phyloP scores from a whole-genome alignment of 2,888 invertebrate genomes.

The Melinopterus prodromus region DNA sequence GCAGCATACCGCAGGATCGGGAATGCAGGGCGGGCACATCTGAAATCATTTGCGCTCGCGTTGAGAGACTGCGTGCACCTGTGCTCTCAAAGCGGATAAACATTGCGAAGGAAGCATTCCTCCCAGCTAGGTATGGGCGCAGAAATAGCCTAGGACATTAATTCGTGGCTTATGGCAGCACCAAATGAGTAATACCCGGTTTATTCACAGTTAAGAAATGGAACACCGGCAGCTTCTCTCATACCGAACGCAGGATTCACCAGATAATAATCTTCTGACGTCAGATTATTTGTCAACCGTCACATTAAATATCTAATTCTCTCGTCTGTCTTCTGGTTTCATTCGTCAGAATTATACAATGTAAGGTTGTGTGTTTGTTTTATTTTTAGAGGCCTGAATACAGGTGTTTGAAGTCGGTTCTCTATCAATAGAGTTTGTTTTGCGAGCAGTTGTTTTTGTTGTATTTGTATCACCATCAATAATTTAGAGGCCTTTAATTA shows the following conservation, averaged over 20 bases:
- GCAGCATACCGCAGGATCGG: not conserved
- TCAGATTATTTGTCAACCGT: not conserved
- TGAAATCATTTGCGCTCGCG: not conserved
- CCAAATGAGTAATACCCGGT: not conserved
- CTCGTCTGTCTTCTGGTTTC: too few species aligned
- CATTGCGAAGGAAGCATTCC: not conserved
- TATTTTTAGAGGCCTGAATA: too few species aligned
- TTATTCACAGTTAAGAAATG: not conserved
- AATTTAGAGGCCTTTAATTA: too few species aligned
- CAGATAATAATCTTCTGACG: not conserved
- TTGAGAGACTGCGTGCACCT: not conserved
- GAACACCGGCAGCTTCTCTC: not conserved
- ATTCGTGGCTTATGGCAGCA: constrained; percentile 4
- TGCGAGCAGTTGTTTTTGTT: too few species aligned
- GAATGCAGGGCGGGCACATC: not conserved
- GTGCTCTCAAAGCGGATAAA: not conserved
- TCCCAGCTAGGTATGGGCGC: not conserved
- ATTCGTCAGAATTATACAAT: too few species aligned
- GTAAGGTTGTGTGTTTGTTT: too few species aligned
- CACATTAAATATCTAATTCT: too few species aligned
- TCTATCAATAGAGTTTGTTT: too few species aligned
- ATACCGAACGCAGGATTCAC: not conserved
- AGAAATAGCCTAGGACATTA: constrained; percentile 4
- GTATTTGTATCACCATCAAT: too few species aligned
- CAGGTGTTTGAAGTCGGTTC: too few species aligned